These are phyloP conservation scores for Pseudobourletiella spinata DNA, from an alignment of 1,140 invertebrate species.

Conservation along the genomic window DNA sequence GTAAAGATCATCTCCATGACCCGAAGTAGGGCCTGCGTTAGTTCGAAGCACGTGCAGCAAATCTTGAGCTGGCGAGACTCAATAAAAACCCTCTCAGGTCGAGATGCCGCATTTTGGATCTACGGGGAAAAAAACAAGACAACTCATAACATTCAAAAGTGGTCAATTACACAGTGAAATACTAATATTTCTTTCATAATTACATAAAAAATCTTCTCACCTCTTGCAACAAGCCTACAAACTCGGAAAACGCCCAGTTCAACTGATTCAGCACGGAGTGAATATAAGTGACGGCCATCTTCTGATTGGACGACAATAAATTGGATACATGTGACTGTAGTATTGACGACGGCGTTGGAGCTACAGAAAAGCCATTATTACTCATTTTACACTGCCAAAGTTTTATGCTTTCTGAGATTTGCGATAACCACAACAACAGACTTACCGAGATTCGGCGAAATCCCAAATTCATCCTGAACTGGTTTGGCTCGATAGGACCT, in stretches of 20 bases:
- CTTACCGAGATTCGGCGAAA: slow-evolving; percentile 30
- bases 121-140: too few species aligned
- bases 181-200: too few species aligned
- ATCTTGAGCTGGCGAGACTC: slow-evolving; percentile 71
- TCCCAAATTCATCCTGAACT: slow-evolving; percentile 35
- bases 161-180: too few species aligned
- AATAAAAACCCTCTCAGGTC: slow-evolving; percentile 48
- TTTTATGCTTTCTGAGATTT: too few species aligned
- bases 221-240: slow-evolving; percentile 76
- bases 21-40: slow-evolving; percentile 58
- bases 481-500: slow-evolving; percentile 26
- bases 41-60: slow-evolving; percentile 71
- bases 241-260: slow-evolving; percentile 83
- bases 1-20: slow-evolving; percentile 70
- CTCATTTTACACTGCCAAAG: too few species aligned
- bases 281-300: slow-evolving; percentile 54
- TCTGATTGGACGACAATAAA: slow-evolving; percentile 45
- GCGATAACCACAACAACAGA: too few species aligned
- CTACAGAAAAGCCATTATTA: slow-evolving; percentile 38
- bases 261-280: slow-evolving; percentile 72
- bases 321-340: slow-evolving; percentile 50
- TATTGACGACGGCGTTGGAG: slow-evolving; percentile 52
- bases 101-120: slow-evolving; percentile 50
- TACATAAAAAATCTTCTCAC: too few species aligned
- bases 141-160: too few species aligned